Evolutionary conservation across 2,113 vertebrate species (phyloP).

Genomic region (Lasiurus cinereus): DNA sequence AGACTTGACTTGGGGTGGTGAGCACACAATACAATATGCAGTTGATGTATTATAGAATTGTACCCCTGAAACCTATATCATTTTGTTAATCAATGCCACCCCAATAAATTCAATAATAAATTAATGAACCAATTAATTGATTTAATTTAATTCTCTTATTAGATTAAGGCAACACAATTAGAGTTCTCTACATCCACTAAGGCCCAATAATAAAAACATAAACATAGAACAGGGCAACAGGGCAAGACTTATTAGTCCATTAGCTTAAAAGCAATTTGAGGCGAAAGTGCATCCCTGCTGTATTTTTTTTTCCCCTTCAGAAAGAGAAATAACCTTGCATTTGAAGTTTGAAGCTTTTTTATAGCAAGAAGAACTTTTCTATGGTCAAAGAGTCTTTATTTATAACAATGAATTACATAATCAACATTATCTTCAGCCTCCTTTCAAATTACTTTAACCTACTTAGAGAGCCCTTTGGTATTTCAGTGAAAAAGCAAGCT

Average conservation of each 20-base stretch:
- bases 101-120: not conserved
- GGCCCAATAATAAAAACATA: not conserved
- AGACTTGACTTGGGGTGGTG: not conserved
- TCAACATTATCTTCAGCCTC: conserved; percentile 48
- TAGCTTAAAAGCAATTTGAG: conserved; percentile 42
- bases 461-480: conserved; percentile 10
- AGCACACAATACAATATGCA: not conserved
- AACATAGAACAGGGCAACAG: conserved; percentile 48
- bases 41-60: not conserved
- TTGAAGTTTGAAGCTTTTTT: conserved; percentile 61
- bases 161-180: conserved; percentile 57
- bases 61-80: not conserved
- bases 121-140: not conserved
- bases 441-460: conserved; percentile 64
- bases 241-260: conserved; percentile 57
- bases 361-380: conserved; percentile 52
- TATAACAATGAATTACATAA: conserved; percentile 55
- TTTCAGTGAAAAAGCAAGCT: conserved; percentile 15
- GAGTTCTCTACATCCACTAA: conserved; percentile 51
- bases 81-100: not conserved
- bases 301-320: conserved; percentile 26
- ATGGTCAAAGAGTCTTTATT: conserved; percentile 50
- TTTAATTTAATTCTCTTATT: conserved; percentile 54
- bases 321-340: conserved; percentile 20
- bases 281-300: not conserved